Evolutionary conservation across 2,113 vertebrate genomes (phyloP).

Genomic region (Engystomops pustulosus): DNA sequence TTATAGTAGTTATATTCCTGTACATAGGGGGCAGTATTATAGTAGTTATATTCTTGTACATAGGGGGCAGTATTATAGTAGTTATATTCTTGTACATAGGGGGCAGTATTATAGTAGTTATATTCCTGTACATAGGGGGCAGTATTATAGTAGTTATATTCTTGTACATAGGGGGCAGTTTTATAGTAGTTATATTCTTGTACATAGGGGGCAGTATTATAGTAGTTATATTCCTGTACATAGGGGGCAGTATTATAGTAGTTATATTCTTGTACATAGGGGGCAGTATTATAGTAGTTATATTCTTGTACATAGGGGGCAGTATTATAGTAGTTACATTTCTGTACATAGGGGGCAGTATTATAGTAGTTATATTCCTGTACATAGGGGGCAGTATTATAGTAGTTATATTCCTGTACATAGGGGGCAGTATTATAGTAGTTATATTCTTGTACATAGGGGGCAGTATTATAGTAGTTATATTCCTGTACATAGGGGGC

Average conservation of each 20-base stretch:
- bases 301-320: not conserved
- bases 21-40: not conserved
- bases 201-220: no score
- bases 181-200: no score
- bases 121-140: not conserved
- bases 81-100: constrained; percentile 8
- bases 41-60: not conserved
- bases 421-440: no score
- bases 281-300: constrained; percentile 3
- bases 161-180: no score
- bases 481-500: not conserved
- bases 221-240: constrained; percentile 2
- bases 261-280: constrained; percentile 10
- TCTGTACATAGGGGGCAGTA: not conserved
- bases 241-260: constrained; percentile 14
- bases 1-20: not conserved
- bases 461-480: constrained; percentile 10
- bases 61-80: no score
- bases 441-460: not conserved
- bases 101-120: not conserved
- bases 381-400: no score
- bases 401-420: no score
- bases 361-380: no score
- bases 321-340: not conserved
- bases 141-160: constrained; percentile 3